Base-by-base conservation (phyloP, 1,140 invertebrate species). In the Lepidurus arcticus region DNA sequence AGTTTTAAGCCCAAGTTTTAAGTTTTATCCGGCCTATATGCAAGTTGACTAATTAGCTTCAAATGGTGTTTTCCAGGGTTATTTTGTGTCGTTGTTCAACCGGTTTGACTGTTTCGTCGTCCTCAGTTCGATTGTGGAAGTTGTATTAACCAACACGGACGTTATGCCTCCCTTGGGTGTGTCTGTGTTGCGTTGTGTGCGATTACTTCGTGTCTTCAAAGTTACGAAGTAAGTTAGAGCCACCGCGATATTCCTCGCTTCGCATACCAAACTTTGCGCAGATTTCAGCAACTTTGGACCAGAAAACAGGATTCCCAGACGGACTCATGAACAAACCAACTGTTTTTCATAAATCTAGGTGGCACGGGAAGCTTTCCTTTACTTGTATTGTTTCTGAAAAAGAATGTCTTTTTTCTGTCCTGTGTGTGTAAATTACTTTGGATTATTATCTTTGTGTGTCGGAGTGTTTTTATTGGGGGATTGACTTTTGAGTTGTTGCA, bases 71-170 rank as follows among this genome's bases (percentile, higher is more conserved):
- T 87, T 88, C 74, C 86, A 95, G 90, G 92, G 92, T 81, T 99
- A 99, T 87, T 98, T 99, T 86, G 94, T 97, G 78, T 99, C 97
- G 53, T 89, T 98, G 78, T 98, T 95, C 86, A 96, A 95, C 89
- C 92, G 94, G 75, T 98, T 98, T 86, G 96, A 98, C 87, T 98
- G 95, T 87, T 95, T 98, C 85, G 96, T 95, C 84, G 98, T 99
- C 81, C 92, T 98, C 84, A 97, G 96, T 78, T 98, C 95, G 85
- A 97, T 99, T 82, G 91, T 94, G 82, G 97, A 99, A 88, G 96
- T 98, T 85, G 90, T 96, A 77, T 89, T 91, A 81, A 95, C 91
- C 80, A 92, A 90, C 84, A 94, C 89, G 5, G 86, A 92, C 81
- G 86, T 94, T 82, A 97, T 93, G 95, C 96, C 90, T 84, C 96